A percentile compares a stretch with the other conserved stretches of the same genome.
These are phyloP conservation scores for Brachypteracias leptosomus DNA, from an alignment of 2,113 vertebrate species.

Conservation along the genomic window DNA sequence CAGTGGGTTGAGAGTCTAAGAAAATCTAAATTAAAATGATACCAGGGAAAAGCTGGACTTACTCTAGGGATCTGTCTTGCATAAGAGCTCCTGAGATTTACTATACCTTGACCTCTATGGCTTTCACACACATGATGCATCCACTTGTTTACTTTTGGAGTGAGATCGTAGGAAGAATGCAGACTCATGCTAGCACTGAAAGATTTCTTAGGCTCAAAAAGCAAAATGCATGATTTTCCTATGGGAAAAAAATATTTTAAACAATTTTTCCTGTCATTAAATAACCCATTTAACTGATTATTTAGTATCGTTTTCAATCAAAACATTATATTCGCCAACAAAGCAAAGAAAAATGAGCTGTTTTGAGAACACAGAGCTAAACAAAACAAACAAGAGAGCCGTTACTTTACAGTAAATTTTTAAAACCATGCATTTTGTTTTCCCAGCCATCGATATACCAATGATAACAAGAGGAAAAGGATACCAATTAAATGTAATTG, in stretches of 20 bases:
- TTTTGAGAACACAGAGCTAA: constrained; percentile 43
- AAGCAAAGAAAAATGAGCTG: constrained; percentile 59
- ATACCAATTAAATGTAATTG: constrained; percentile 42
- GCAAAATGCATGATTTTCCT: constrained; percentile 33
- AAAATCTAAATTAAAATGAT: background rate
- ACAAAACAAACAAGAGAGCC: constrained; percentile 46
- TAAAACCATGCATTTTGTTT: constrained; percentile 30
- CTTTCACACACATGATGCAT: background rate
- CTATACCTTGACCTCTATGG: background rate
- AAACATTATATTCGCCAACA: constrained; percentile 16
- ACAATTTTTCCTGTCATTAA: constrained; percentile 48
- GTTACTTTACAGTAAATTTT: constrained; percentile 17
- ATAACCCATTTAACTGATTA: constrained; percentile 42
- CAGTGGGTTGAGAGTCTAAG: background rate
- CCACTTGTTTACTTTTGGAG: background rate
- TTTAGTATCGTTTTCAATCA: constrained; percentile 64
- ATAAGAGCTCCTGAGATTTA: background rate
- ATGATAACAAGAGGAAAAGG: constrained; percentile 50
- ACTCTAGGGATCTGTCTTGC: background rate
- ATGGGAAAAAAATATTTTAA: constrained; percentile 52
- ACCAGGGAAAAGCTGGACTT: background rate
- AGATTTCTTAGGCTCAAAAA: background rate
- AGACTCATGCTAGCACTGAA: background rate
- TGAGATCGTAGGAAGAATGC: background rate
- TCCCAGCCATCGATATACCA: constrained; percentile 40